phyloP scores from a whole-genome alignment of 2,113 vertebrate genomes.

The Brachirus orientalis region DNA sequence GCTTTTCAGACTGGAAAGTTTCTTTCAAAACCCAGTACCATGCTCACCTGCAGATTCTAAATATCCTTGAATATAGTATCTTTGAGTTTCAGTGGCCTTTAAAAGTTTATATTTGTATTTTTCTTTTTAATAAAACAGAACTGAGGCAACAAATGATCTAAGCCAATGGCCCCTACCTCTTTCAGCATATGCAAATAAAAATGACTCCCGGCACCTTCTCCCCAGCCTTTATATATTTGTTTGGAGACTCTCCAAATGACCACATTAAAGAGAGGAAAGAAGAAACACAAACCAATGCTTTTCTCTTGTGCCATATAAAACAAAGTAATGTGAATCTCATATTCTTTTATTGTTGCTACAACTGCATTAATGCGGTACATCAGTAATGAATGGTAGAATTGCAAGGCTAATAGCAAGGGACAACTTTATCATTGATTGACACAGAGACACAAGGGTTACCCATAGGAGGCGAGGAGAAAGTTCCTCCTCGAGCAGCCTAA shows the following conservation, averaged over 20 bases:
- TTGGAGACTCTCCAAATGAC: background rate
- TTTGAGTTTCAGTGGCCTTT: background rate
- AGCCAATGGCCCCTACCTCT: background rate
- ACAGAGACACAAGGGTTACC: slow-evolving; percentile 42
- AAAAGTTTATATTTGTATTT: background rate
- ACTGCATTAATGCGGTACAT: background rate
- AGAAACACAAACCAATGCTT: background rate
- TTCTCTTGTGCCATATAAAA: background rate
- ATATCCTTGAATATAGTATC: too few relatives aligned
- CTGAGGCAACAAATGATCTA: background rate
- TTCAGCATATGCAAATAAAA: background rate
- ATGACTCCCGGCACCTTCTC: background rate
- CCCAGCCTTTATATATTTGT: background rate
- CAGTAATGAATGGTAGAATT: background rate
- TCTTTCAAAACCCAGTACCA: background rate
- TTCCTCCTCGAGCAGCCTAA: slow-evolving; percentile 26
- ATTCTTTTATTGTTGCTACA: background rate
- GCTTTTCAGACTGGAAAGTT: background rate
- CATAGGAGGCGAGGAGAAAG: slow-evolving; percentile 38
- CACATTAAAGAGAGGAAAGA: background rate
- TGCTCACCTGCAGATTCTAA: background rate
- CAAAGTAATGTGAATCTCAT: background rate
- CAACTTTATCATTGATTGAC: slow-evolving; percentile 43
- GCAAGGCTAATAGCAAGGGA: slow-evolving; percentile 15
- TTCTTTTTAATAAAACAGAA: slow-evolving; percentile 10